Base-by-base conservation (phyloP, 2,113 vertebrate genomes). In the Pterocles gutturalis region DNA sequence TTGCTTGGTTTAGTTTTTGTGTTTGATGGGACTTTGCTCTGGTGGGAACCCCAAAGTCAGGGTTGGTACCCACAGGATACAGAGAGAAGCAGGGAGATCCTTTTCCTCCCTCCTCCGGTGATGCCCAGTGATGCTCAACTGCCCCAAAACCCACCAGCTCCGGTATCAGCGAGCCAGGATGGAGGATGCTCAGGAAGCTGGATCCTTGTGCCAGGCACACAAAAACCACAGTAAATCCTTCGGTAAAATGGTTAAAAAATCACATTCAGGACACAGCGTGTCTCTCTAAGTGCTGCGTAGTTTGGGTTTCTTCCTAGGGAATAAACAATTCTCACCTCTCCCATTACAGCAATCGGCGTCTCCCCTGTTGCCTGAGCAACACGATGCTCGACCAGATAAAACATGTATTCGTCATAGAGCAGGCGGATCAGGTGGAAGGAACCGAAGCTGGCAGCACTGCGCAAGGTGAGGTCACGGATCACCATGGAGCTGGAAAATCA, bases 331-430 rank as follows among this genome's bases (percentile, higher is more conserved):
- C 98, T 97, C 95, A 99, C 99, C 99, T 99, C 99, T 86, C 99
- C 99, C 99, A 99, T 99, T 33, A 99, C 99, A 0, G 99, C 99
- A 2, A 99, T 99, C 1, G 99, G 99, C 0, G 99, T 99, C 97
- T 99, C 99, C 45, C 99, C 99, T 0, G 99, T 99, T 7, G 99
- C 99, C 97, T 99, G 98, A 29, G 99, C 99, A 12, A 99, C 99
- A 0, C 99, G 99, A 48, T 99, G 99, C 90, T 99, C 99, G 66
- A 99, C 99, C 98, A 99, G 98, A 97, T 99, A 99, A 93, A 99
- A 99, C 99, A 99, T 99, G 98, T 99, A 99, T 89, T 99, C 99
- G 1, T 99, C 99, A 0, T 99, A 99, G 7, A 99, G 99, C 84
- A 99, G 98, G 33, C 99, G 99, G 93, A 99, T 99, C 60, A 99